phyloP scores from a whole-genome alignment of 2,888 invertebrate species.

The Noctua janthe region DNA sequence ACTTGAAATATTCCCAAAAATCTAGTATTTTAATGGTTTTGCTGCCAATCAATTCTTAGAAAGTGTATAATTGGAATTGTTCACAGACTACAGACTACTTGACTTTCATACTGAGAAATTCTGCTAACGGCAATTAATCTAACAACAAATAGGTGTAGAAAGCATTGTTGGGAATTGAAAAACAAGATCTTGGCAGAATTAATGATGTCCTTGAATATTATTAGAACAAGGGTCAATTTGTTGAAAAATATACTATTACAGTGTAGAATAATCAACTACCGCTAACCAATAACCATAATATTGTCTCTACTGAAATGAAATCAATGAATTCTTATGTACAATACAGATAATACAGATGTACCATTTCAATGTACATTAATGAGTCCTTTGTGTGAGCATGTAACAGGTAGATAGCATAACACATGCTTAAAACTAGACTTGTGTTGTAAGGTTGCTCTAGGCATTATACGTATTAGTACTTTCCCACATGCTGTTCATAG shows the following conservation, averaged over 20 bases:
- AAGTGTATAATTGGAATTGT: slow-evolving; percentile 59
- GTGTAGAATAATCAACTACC: slow-evolving; percentile 18
- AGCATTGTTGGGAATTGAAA: slow-evolving; percentile 6
- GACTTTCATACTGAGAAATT: slow-evolving; percentile 53
- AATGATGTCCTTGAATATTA: slow-evolving; percentile 42
- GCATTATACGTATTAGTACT: slow-evolving; percentile 48
- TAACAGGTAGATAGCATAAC: slow-evolving; percentile 55
- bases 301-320: slow-evolving; percentile 30
- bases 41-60: slow-evolving; percentile 52
- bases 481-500: slow-evolving; percentile 68
- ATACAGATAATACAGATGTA: slow-evolving; percentile 45
- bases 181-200: slow-evolving; percentile 26
- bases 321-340: slow-evolving; percentile 54
- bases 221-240: slow-evolving; percentile 32
- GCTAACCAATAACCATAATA: slow-evolving; percentile 11
- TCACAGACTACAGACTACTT: slow-evolving; percentile 44
- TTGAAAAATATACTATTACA: background rate
- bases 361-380: slow-evolving; percentile 36
- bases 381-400: slow-evolving; percentile 55
- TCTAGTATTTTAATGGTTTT: slow-evolving; percentile 9
- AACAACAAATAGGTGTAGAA: slow-evolving; percentile 15
- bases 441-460: slow-evolving; percentile 38
- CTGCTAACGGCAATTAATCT: slow-evolving; percentile 25
- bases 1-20: slow-evolving; percentile 3
- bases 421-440: slow-evolving; percentile 55